Conservation (phyloP, 2,113 vertebrate genomes). For the Calyptommatus sinebrachiatus region DNA sequence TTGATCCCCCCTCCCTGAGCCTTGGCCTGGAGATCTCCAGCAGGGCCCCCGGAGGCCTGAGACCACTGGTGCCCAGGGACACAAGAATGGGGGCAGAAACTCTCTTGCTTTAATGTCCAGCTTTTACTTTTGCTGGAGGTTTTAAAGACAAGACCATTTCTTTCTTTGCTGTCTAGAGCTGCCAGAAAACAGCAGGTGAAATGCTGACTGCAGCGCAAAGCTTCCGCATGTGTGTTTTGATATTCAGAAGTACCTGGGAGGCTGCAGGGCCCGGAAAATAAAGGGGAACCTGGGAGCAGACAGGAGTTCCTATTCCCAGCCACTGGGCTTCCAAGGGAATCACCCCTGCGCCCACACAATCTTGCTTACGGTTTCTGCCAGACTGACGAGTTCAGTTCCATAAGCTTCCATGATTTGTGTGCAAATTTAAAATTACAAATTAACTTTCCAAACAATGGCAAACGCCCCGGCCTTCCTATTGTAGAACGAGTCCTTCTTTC, state of each 20-base stretch:
- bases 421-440: background rate
- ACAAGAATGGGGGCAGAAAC: too few species aligned
- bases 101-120: slow-evolving; percentile 38
- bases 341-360: background rate
- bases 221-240: background rate
- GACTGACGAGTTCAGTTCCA: background rate
- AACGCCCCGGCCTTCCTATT: background rate
- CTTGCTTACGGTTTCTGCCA: background rate
- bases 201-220: background rate
- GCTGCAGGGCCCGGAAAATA: background rate
- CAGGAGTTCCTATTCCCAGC: background rate
- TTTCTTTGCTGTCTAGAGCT: slow-evolving; percentile 11
- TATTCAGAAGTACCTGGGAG: too few species aligned
- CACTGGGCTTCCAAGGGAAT: background rate
- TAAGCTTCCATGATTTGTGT: background rate
- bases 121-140: slow-evolving; percentile 55
- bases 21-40: too few species aligned
- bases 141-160: slow-evolving; percentile 17
- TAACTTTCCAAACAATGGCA: background rate
- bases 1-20: background rate
- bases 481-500: background rate
- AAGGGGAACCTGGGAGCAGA: background rate
- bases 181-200: background rate
- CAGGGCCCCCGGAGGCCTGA: too few species aligned
- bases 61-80: too few species aligned